Conservation (phyloP, 2,888 invertebrate species). For the Drosophila putrida region DNA sequence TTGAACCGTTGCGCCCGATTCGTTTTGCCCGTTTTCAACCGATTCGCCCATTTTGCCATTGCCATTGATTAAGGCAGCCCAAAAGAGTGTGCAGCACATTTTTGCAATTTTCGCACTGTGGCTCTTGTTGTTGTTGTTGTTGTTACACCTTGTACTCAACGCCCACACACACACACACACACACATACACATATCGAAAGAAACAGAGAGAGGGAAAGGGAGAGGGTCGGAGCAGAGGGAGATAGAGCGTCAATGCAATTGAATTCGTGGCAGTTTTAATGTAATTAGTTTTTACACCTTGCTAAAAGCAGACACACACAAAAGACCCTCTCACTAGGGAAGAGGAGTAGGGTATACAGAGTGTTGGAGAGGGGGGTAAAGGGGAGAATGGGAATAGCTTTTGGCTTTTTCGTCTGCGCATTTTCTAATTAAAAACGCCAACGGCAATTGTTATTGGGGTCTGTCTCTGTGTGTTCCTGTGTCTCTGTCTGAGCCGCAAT, state of each 20-base stretch:
- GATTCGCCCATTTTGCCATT: slow-evolving; percentile 46
- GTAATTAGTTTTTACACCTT: slow-evolving; percentile 80
- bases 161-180: slow-evolving; percentile 24
- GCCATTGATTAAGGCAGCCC: slow-evolving; percentile 68
- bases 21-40: slow-evolving; percentile 18
- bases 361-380: not conserved
- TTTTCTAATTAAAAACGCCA: slow-evolving; percentile 78
- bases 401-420: slow-evolving; percentile 50
- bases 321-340: slow-evolving; percentile 3
- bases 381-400: not conserved
- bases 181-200: not conserved
- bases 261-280: slow-evolving; percentile 80
- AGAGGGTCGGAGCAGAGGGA: not conserved
- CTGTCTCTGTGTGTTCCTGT: not conserved
- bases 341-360: not conserved
- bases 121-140: slow-evolving; percentile 12
- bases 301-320: slow-evolving; percentile 51
- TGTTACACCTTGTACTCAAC: slow-evolving; percentile 34
- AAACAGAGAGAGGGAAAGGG: not conserved
- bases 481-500: slow-evolving; percentile 2
- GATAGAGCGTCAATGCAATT: slow-evolving; percentile 65
- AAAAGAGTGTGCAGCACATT: slow-evolving; percentile 60
- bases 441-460: slow-evolving; percentile 64
- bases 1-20: slow-evolving; percentile 23
- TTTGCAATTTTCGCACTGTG: slow-evolving; percentile 32